These are phyloP conservation scores for Semibalanus balanoides DNA, from an alignment of 1,140 invertebrate species.

Conservation along the genomic window DNA sequence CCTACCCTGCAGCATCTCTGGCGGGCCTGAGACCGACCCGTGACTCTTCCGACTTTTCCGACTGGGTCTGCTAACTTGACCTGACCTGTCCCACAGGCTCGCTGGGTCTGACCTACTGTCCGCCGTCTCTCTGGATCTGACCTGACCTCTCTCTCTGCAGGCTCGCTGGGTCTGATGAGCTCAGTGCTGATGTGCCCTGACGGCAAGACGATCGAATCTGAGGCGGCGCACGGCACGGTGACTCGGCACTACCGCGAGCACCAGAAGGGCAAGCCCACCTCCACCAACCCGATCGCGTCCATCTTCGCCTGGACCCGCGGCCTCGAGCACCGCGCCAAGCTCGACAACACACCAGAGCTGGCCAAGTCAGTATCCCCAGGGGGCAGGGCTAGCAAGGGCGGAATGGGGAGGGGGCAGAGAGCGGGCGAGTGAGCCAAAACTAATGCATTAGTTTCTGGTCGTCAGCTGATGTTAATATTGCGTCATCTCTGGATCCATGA, in stretches of 20 bases:
- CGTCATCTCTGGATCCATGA: too few relatives aligned
- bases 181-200: constrained; percentile 82
- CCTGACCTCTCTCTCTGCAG: constrained; percentile 48
- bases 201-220: constrained; percentile 76
- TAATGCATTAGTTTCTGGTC: too few relatives aligned
- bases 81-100: constrained; percentile 60
- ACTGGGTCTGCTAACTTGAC: constrained; percentile 73
- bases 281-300: constrained; percentile 79
- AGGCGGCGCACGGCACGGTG: constrained; percentile 83
- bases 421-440: too few relatives aligned
- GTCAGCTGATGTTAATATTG: too few relatives aligned
- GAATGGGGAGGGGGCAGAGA: too few relatives aligned
- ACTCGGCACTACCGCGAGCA: constrained; percentile 73
- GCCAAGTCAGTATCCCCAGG: constrained; percentile 29
- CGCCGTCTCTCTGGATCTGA: too few relatives aligned
- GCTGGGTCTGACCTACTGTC: constrained; percentile 78
- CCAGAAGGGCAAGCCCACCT: constrained; percentile 66
- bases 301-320: constrained; percentile 87
- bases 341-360: constrained; percentile 60
- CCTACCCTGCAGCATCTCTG: constrained; percentile 57
- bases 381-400: too few relatives aligned
- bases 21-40: constrained; percentile 83
- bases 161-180: constrained; percentile 82
- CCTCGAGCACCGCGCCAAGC: constrained; percentile 60
- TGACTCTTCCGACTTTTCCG: too few relatives aligned